These are phyloP conservation scores for Globia sparganii DNA, from an alignment of 2,888 invertebrate species.

Conservation along the genomic window DNA sequence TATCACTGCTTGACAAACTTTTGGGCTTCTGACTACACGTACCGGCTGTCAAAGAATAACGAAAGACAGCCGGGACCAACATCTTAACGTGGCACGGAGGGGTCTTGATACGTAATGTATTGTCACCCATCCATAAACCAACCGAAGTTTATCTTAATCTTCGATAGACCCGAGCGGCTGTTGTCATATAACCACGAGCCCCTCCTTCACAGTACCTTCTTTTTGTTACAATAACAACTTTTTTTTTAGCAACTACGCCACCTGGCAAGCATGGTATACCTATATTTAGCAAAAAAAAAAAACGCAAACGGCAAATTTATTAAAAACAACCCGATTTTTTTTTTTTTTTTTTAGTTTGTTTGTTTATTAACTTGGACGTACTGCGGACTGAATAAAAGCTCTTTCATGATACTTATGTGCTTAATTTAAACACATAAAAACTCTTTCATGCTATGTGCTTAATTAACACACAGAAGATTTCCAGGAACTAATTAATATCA, in stretches of 20 bases:
- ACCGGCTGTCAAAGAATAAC: not conserved
- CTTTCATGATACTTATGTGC: not conserved
- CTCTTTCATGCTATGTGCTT: not conserved
- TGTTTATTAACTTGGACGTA: not conserved
- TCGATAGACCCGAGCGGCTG: not conserved
- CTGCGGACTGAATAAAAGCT: not conserved
- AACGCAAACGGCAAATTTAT: not conserved
- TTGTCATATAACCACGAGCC: not conserved
- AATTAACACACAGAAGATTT: not conserved
- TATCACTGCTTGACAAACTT: not conserved
- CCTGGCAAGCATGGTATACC: not conserved
- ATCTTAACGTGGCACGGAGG: not conserved
- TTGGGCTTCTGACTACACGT: not conserved
- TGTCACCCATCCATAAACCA: not conserved
- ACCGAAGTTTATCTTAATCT: not conserved
- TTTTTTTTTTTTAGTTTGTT: not conserved
- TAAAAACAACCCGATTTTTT: not conserved
- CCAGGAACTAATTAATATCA: not conserved
- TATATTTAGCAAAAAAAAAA: not conserved
- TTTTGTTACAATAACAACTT: not conserved
- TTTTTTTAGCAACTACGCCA: not conserved
- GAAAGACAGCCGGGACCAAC: not conserved
- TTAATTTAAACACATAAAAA: not conserved
- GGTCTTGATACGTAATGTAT: not conserved
- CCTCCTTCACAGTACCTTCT: not conserved